Base-by-base conservation (phyloP, 1,140 invertebrate species). In the Phthorimaea operculella region DNA sequence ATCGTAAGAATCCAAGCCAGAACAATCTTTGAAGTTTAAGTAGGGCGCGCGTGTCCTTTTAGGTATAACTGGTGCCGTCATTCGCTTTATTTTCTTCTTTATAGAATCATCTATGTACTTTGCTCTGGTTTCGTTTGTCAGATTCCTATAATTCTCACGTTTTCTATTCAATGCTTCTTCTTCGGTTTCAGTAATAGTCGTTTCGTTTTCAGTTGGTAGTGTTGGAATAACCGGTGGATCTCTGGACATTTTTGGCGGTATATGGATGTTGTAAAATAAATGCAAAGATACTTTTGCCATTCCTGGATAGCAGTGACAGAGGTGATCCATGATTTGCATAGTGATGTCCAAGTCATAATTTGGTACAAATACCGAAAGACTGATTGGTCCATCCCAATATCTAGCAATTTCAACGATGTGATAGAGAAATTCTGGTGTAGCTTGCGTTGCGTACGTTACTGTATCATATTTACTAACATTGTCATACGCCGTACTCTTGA, bases 221-320 rank as follows among this genome's bases (percentile, higher is more conserved):
- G 66, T 77, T 21, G 9, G 48, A 47, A 47, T 15, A 15, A 16
- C 7, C 15, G 5, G 7, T 28, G 10, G 18, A 4, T 18, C 16
- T 15, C 21, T 66, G 45, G 60, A 65, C 7, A 83, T 57, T 58
- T 62, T 74, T 10, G 80, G 79, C 17, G 70, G 70, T 58, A 63
- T 34, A 7, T 60, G 64, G 53, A 70, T 76, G 2, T 90, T 90
- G 74, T 90, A 93, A 53, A 92, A 88, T 33, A 92, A 78, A 72
- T 93, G 92, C 34, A 93, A 74, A 16, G 91, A 90, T 4, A 93
- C 89, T 78, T 89, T 90, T n/a, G 86, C 79, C 90, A 92, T 92
- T 50, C 86, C 87, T 8, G 88, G 81, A 64, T 90, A 87, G 66
- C 90, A 93, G 48, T 79, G 85, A 62, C 90, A 92, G 28, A 91